Conservation (phyloP, 2,113 vertebrate species). For the Apistogramma diplotaenia region DNA sequence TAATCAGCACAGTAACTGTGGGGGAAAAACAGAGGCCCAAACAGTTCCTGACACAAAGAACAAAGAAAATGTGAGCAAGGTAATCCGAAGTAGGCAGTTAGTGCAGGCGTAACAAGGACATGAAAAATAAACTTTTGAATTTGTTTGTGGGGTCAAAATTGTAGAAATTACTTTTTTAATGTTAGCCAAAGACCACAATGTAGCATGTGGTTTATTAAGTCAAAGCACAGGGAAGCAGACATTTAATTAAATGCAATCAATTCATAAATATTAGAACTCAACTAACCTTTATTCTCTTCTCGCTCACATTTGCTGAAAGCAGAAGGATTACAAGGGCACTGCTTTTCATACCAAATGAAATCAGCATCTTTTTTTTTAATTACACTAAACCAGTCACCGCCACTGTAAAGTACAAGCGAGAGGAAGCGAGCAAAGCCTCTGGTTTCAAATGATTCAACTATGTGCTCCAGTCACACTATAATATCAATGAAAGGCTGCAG, state of each 20-base stretch:
- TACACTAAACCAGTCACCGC: not conserved
- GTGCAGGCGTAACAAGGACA: not conserved
- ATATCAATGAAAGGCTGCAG: not conserved
- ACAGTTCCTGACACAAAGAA: not conserved
- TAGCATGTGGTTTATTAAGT: not conserved
- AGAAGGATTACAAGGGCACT: not conserved
- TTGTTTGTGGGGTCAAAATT: not conserved
- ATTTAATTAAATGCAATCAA: not conserved
- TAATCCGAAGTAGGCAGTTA: not conserved
- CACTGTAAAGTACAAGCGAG: not conserved
- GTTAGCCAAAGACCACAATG: not conserved
- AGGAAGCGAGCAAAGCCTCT: not conserved
- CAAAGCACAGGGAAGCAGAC: not conserved
- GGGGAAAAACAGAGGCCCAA: no score
- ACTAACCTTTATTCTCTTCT: not conserved
- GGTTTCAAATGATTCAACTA: not conserved
- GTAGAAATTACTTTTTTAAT: not conserved
- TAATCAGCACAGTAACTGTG: no score
- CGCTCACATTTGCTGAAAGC: not conserved
- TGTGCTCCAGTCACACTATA: not conserved
- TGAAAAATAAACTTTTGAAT: not conserved
- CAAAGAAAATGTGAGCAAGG: not conserved
- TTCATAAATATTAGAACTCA: not conserved
- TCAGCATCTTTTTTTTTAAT: accelerated
- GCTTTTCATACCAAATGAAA: not conserved